Evolutionary conservation across 1,140 invertebrate species (phyloP).

Genomic region (Aphaenogaster floridana): DNA sequence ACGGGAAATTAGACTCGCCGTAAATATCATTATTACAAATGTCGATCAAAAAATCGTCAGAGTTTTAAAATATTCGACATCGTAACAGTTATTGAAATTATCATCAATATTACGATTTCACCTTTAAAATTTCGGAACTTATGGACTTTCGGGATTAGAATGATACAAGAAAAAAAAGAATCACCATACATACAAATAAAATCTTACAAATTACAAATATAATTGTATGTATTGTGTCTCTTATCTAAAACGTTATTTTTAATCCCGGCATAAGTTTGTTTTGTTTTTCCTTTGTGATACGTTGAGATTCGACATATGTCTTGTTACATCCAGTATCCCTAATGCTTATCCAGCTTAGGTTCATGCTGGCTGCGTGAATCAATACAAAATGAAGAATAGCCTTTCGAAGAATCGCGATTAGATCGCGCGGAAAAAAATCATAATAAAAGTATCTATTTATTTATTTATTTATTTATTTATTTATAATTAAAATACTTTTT

Average conservation of each 20-base stretch:
- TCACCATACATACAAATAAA: not conserved
- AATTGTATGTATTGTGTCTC: conserved; percentile 13
- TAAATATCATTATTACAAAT: conserved; percentile 7
- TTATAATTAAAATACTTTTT: conserved; percentile 64
- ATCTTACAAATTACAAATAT: conserved; percentile 26
- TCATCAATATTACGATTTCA: conserved; percentile 25
- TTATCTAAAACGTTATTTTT: conserved; percentile 20
- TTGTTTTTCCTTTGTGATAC: conserved; percentile 56
- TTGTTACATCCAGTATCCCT: conserved; percentile 56
- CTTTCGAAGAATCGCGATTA: conserved; percentile 7
- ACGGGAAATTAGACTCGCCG: not conserved
- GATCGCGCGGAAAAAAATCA: not conserved
- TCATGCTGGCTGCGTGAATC: conserved; percentile 49
- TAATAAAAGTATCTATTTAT: conserved; percentile 18
- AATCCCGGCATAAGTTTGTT: conserved; percentile 58
- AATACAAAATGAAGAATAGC: conserved; percentile 19
- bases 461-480: conserved; percentile 65
- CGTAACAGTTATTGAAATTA: not conserved
- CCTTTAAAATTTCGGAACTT: not conserved
- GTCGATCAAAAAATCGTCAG: not conserved
- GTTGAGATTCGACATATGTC: conserved; percentile 45
- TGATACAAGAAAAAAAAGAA: not conserved
- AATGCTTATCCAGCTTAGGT: conserved; percentile 66
- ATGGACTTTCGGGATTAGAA: not conserved
- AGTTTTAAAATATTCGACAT: conserved; percentile 24